These are phyloP conservation scores for Rattus rattus DNA, from an alignment of 2,113 vertebrate species.

Conservation along the genomic window DNA sequence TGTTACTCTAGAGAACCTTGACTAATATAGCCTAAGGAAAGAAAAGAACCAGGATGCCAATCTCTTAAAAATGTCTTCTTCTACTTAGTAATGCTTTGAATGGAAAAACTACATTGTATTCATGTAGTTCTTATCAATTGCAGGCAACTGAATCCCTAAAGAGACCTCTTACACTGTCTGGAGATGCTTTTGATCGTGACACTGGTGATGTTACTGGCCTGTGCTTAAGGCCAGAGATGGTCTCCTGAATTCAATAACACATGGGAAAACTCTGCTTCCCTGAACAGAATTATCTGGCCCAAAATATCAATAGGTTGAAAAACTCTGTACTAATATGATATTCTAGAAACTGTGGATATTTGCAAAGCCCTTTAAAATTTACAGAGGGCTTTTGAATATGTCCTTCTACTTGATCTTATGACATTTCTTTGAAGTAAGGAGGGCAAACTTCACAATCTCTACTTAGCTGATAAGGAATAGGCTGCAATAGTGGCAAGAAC, in stretches of 20 bases:
- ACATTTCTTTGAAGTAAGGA: slow-evolving; percentile 35
- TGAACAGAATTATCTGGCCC: slow-evolving; percentile 49
- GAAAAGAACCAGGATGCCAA: neutral
- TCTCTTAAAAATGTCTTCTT: neutral
- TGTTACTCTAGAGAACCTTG: neutral
- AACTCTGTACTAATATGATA: neutral
- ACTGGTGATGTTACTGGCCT: neutral
- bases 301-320: slow-evolving; percentile 37
- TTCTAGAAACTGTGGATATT: slow-evolving; percentile 45
- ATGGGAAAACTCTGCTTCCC: neutral
- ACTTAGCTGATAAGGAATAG: neutral
- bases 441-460: neutral
- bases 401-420: slow-evolving; percentile 58
- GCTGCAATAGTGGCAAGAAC: no score
- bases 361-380: slow-evolving; percentile 66
- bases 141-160: neutral
- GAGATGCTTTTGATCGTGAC: neutral
- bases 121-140: neutral
- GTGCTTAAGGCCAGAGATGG: neutral
- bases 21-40: neutral
- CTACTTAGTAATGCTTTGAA: neutral
- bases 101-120: neutral
- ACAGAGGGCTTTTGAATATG: slow-evolving; percentile 34
- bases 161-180: neutral
- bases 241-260: neutral